phyloP scores from a whole-genome alignment of 92 coral and sea anemone genomes.

The Heteractis magnifica region DNA sequence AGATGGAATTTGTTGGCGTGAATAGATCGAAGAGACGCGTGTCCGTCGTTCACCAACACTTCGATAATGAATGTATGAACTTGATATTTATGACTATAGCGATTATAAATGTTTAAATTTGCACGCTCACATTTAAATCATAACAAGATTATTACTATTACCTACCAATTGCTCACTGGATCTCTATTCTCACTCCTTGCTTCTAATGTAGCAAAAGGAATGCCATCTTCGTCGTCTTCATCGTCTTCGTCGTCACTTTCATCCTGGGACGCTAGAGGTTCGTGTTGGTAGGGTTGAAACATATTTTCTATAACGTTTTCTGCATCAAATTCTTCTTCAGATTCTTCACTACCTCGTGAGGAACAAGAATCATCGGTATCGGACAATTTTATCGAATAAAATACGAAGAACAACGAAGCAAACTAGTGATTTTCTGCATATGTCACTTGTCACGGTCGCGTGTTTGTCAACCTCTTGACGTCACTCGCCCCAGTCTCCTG shows the following conservation, averaged over 20 bases:
- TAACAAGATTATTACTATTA: background rate
- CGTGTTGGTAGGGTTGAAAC: conserved; percentile 31
- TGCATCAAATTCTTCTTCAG: conserved; percentile 15
- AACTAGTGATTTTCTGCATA: background rate
- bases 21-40: background rate
- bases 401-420: background rate
- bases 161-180: conserved; percentile 31
- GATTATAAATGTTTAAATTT: background rate
- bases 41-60: background rate
- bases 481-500: conserved; percentile 27
- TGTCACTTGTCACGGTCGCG: background rate
- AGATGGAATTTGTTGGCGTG: background rate
- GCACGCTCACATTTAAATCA: conserved; percentile 2
- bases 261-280: conserved; percentile 26
- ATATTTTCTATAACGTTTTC: conserved; percentile 24
- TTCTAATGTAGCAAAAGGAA: conserved; percentile 20
- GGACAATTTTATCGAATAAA: background rate
- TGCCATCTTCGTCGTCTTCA: conserved; percentile 36
- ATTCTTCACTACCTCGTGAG: background rate
- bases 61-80: background rate
- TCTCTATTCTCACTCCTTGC: conserved; percentile 12
- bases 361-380: conserved; percentile 5
- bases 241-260: conserved; percentile 22
- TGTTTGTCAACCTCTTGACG: conserved; percentile 16
- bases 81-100: background rate